These are phyloP conservation scores for Cephus pygmeus DNA, from an alignment of 2,888 invertebrate genomes.

Conservation along the genomic window DNA sequence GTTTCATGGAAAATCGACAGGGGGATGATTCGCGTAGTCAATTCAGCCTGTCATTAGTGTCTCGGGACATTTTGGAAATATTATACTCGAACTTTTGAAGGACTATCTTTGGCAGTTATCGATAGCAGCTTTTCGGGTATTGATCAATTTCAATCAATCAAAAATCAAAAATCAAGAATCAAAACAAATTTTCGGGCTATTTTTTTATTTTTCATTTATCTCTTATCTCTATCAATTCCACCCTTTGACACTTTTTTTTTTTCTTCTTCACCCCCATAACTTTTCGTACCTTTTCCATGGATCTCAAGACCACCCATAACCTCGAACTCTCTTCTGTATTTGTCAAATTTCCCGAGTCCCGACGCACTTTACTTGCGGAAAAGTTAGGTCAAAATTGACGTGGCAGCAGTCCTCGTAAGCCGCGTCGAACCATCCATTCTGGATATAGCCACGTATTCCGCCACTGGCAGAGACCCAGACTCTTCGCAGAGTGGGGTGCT, in stretches of 20 bases:
- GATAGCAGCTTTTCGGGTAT: background rate
- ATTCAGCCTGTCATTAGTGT: background rate
- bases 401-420: background rate
- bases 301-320: too few relatives aligned
- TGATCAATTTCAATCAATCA: too few relatives aligned
- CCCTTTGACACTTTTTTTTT: background rate
- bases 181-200: rapidly evolving
- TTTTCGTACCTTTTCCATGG: background rate
- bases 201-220: background rate
- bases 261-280: background rate
- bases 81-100: background rate
- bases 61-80: background rate
- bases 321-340: background rate
- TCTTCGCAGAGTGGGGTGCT: too few relatives aligned
- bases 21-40: background rate
- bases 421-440: background rate
- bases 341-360: background rate
- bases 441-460: background rate
- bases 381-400: background rate
- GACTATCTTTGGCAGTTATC: background rate
- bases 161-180: too few relatives aligned
- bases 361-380: background rate
- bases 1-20: background rate
- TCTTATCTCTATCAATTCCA: background rate
- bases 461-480: background rate